Conservation (phyloP, 2,888 invertebrate species). For the Operophtera brumata region DNA sequence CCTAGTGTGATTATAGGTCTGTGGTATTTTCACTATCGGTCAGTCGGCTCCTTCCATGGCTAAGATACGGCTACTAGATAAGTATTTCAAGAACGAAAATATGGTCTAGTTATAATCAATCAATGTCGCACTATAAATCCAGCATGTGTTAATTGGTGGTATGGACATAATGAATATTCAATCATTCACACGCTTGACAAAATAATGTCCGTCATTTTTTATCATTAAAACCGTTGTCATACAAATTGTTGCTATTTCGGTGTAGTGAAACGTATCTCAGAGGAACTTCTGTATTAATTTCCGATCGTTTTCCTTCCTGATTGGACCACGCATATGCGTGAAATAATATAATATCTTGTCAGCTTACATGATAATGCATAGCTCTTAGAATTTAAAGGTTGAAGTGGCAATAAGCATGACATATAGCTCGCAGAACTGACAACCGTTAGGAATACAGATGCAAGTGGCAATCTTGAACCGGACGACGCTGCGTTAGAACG, state of each 20-base stretch:
- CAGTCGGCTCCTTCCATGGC: no score
- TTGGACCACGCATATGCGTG: not conserved
- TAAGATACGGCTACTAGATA: not conserved
- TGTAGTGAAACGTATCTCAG: not conserved
- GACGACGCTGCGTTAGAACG: no score
- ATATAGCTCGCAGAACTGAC: no score
- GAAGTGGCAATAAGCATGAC: no score
- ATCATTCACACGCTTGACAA: not conserved
- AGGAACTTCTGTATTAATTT: not conserved
- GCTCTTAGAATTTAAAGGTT: no score
- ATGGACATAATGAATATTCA: not conserved
- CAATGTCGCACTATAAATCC: not conserved
- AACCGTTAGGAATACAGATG: no score
- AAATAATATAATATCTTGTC: slow-evolving; percentile 9
- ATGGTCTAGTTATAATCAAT: not conserved
- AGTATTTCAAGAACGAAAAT: not conserved
- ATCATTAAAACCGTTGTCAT: not conserved
- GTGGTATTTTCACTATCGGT: no score
- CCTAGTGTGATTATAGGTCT: no score
- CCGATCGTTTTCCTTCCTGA: slow-evolving; percentile 5
- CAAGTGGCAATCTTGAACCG: no score
- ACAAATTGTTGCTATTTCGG: not conserved
- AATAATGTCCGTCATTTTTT: not conserved
- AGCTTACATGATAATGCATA: not conserved
- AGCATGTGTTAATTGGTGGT: not conserved